Percentiles rank a stretch among this genome's conserved stretches.
Evolutionary conservation across 1,140 invertebrate genomes (phyloP).

Genomic region (Hetaerina americana): DNA sequence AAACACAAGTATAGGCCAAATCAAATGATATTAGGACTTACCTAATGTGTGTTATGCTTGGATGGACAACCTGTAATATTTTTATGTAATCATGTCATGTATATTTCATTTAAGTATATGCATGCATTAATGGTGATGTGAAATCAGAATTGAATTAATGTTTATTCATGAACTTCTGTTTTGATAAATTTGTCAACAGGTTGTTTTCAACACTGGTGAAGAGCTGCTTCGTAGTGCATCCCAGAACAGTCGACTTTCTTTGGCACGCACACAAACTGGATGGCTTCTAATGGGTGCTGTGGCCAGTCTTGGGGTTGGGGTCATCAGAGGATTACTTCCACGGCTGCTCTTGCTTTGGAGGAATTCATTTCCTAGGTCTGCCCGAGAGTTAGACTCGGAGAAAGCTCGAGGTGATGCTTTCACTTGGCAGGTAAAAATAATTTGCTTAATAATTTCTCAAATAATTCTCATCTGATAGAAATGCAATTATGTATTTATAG

Average conservation of each 20-base stretch:
- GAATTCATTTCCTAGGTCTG: constrained; percentile 92
- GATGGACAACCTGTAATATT: too few relatives aligned
- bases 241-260: constrained; percentile 88
- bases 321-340: constrained; percentile 77
- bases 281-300: constrained; percentile 95
- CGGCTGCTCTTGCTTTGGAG: constrained; percentile 92
- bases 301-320: constrained; percentile 84
- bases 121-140: too few relatives aligned
- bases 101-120: too few relatives aligned
- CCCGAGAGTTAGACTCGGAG: constrained; percentile 92
- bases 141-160: not conserved
- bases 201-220: constrained; percentile 93
- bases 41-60: too few relatives aligned
- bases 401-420: constrained; percentile 95
- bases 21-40: too few relatives aligned
- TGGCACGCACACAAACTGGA: constrained; percentile 89
- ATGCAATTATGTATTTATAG: not conserved
- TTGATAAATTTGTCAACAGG: constrained; percentile 29
- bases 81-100: too few relatives aligned
- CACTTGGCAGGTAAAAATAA: constrained; percentile 93
- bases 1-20: too few relatives aligned
- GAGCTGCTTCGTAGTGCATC: constrained; percentile 92
- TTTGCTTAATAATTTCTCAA: too few relatives aligned
- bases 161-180: not conserved
- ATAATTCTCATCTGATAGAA: too few relatives aligned